Evolutionary conservation across 2,888 invertebrate species (phyloP), one percentile per base, ranked within the genome.

Genomic region (Ischnura elegans): DNA sequence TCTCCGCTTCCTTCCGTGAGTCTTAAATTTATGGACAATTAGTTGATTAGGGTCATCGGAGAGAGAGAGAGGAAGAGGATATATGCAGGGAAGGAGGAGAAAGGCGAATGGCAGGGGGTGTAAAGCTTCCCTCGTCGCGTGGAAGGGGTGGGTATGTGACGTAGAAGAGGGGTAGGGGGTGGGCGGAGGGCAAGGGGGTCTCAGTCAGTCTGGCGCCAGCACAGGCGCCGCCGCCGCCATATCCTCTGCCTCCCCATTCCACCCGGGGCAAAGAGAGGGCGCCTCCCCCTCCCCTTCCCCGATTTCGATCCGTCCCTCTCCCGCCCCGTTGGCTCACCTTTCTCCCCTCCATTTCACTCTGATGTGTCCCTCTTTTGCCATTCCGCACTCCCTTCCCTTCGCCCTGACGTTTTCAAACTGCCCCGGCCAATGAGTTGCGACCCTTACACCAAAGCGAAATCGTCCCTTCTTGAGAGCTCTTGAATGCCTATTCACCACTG

Each of bases 181-280:
- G 85, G 42, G 25, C 19, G 87, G 47, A 19, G 87, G 87, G 61
- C 5, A 36, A 25, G 90, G 61, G 43, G n/a, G 61, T 43, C 16
- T 61, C 66, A 90, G 90, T 90, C 90, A 90, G 90, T 66, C 90
- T 66, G 90, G 90, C 90, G 90, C 90, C 90, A 90, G 66, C 43
- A 90, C 61, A 90, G 90, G 21, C 90, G 36, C 29, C 29, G 21
- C 87, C 51, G 16, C 51, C 42, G 4, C 19, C 55, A 6, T 46
- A n/a, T n/a, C n/a, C n/a, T n/a, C n/a, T n/a, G 5, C 25, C 25
- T 25, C 13, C 86, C 25, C 86, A 36, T 36, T n/a, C 61, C 61
- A 25, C n/a, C n/a, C 13, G 36, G 29, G 29, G 36, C 29, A 6
- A 10, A 3, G 13, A 36, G 2, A 29, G 36, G 8, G 10, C 36